Evolutionary conservation across 2,797 vertebrate genomes (phyloP).

Genomic region (Halcyon smyrnensis): DNA sequence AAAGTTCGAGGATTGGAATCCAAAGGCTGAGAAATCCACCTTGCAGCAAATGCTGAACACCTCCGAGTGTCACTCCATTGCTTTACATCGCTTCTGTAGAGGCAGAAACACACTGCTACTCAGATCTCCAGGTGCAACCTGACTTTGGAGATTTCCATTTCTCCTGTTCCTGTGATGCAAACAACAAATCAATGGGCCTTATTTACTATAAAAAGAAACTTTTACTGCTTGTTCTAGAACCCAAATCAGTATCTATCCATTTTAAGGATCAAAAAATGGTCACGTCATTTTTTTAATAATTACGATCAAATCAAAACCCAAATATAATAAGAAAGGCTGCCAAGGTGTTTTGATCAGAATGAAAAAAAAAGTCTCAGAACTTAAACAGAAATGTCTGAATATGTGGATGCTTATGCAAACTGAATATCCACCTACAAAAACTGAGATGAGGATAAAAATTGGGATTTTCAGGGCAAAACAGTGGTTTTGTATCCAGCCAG

Average conservation of each 20-base stretch:
- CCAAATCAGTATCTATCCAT: not conserved
- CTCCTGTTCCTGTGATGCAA: not conserved
- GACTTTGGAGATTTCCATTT: not conserved
- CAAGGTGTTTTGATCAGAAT: not conserved
- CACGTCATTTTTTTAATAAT: not conserved
- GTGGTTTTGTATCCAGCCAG: not conserved
- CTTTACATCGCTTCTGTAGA: not conserved
- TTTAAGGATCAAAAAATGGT: not conserved
- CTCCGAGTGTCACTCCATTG: not conserved
- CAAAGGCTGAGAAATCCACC: not conserved
- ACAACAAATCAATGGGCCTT: not conserved
- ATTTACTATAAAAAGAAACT: not conserved
- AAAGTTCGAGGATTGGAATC: not conserved
- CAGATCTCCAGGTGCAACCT: not conserved
- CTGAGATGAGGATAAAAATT: not conserved
- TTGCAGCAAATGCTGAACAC: not conserved
- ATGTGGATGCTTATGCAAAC: not conserved
- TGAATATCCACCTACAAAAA: not conserved
- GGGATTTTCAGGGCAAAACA: not conserved
- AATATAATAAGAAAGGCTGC: not conserved
- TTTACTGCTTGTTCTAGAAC: not conserved
- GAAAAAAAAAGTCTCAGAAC: not conserved
- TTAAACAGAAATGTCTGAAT: not conserved
- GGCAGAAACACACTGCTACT: not conserved
- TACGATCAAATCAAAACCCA: not conserved